phyloP scores from a whole-genome alignment of 2,888 invertebrate genomes.

The Trachelus troglodyta region DNA sequence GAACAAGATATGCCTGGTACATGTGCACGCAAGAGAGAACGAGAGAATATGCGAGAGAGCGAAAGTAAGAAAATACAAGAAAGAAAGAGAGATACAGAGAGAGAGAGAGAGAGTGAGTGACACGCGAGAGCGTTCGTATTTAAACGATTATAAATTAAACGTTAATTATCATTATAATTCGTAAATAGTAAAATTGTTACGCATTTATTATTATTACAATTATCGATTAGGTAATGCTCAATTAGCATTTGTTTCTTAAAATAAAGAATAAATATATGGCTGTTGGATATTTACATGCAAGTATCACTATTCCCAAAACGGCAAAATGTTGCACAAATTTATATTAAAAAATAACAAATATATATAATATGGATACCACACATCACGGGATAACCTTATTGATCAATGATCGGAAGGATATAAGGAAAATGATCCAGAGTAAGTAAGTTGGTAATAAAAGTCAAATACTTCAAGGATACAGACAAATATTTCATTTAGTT shows the following conservation, averaged over 20 bases:
- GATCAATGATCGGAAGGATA: background rate
- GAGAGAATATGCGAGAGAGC: background rate
- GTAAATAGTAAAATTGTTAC: conserved; percentile 64
- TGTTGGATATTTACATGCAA: conserved; percentile 64
- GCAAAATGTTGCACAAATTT: background rate
- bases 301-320: conserved; percentile 34
- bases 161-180: conserved; percentile 65
- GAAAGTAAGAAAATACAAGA: no score
- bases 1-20: conserved; percentile 38
- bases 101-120: conserved; percentile 12
- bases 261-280: conserved; percentile 67
- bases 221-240: conserved; percentile 67
- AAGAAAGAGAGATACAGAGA: background rate
- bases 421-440: background rate
- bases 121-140: conserved; percentile 59
- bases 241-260: conserved; percentile 67
- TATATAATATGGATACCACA: background rate
- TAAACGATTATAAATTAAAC: conserved; percentile 65
- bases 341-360: background rate
- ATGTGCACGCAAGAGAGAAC: conserved; percentile 44
- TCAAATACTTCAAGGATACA: background rate
- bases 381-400: background rate
- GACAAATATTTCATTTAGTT: background rate
- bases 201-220: conserved; percentile 66
- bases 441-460: background rate